A percentile compares a stretch with the other conserved stretches of the same genome.
Conservation (phyloP, 2,888 invertebrate species). For the Aquatica leii region DNA sequence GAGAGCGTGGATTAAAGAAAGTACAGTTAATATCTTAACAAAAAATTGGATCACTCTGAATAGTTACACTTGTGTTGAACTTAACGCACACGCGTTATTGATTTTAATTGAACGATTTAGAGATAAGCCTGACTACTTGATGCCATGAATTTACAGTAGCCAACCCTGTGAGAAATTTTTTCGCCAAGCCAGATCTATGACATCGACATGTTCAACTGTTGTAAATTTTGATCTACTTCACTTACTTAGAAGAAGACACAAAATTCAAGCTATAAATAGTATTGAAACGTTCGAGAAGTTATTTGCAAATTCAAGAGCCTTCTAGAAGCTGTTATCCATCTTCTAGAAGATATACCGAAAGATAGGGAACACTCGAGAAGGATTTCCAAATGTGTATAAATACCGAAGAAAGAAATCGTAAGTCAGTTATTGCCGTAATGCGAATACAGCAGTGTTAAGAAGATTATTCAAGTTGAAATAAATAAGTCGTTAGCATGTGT, state of each 20-base stretch:
- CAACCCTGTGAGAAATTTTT: conserved; percentile 33
- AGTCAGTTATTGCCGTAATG: no score
- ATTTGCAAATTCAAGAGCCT: no score
- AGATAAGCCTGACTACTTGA: background rate
- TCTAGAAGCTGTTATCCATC: no score
- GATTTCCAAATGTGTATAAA: no score
- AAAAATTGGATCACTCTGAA: conserved; percentile 5
- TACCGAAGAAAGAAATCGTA: no score
- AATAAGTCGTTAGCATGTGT: no score
- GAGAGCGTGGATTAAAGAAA: background rate
- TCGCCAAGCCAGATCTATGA: conserved; percentile 28
- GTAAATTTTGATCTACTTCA: background rate
- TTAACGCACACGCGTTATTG: conserved; percentile 2
- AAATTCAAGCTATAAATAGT: conserved; percentile 1
- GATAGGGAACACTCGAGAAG: no score
- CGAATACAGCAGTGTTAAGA: no score
- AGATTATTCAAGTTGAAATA: no score
- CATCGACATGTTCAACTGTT: conserved; percentile 17
- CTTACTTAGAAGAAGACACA: background rate
- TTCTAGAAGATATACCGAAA: no score
- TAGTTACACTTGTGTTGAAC: background rate
- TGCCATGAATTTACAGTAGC: background rate
- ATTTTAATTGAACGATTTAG: conserved; percentile 6
- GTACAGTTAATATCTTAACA: background rate
- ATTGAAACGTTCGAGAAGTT: no score